Evolutionary conservation across 2,888 invertebrate genomes (phyloP).

Genomic region (Apodemia arnacis): DNA sequence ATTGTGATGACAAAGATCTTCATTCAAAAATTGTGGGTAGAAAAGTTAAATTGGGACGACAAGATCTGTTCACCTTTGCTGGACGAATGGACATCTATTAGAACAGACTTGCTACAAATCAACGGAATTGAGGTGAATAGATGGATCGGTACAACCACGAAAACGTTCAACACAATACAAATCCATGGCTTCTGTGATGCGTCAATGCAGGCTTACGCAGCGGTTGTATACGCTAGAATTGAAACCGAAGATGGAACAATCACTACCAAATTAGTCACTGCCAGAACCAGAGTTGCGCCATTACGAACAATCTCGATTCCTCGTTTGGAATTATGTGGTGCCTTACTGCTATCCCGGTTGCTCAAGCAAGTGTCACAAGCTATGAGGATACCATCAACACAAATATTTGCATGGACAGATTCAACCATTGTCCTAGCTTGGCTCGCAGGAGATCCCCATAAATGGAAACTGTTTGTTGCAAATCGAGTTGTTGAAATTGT

Average conservation of each 20-base stretch:
- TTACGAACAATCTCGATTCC: conserved; percentile 59
- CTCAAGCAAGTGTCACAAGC: conserved; percentile 59
- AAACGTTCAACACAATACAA: too few relatives aligned
- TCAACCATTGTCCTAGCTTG: conserved; percentile 53
- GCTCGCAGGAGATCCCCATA: conserved; percentile 67
- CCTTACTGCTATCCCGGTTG: conserved; percentile 67
- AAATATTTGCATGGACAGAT: conserved; percentile 57
- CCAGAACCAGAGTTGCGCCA: conserved; percentile 65
- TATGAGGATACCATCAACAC: conserved; percentile 40
- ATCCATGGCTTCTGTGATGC: too few relatives aligned
- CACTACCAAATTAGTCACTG: conserved; percentile 42
- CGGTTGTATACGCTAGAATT: not conserved
- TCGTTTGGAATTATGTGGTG: conserved; percentile 72
- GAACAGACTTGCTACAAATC: too few relatives aligned
- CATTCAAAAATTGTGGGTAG: too few relatives aligned
- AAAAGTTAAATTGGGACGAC: too few relatives aligned
- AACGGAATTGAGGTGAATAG: too few relatives aligned
- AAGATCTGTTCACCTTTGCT: too few relatives aligned
- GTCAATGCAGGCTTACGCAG: not conserved
- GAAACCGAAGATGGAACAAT: not conserved
- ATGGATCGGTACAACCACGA: too few relatives aligned
- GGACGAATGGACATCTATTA: too few relatives aligned
- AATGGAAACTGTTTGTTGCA: conserved; percentile 80
- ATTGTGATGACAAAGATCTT: too few relatives aligned
- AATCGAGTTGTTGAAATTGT: conserved; percentile 67